phyloP scores from a whole-genome alignment of 64 coral and sea anemone genomes.

The Montipora sp. region DNA sequence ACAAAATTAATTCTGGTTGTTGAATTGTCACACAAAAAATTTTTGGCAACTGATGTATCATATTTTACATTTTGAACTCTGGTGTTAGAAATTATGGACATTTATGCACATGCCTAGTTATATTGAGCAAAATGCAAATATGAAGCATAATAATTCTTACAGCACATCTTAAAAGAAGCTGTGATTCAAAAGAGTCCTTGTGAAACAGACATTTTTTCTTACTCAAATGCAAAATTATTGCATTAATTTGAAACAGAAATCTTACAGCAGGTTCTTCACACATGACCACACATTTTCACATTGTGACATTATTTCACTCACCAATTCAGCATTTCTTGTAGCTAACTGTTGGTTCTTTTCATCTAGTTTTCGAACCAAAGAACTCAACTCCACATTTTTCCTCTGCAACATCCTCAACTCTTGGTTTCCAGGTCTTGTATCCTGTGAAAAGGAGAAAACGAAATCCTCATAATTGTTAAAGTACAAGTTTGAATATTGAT shows the following conservation, averaged over 20 bases:
- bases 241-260: not conserved
- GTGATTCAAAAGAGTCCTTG: no score
- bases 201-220: not conserved
- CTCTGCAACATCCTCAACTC: conserved; percentile 78
- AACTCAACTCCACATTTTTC: conserved; percentile 86
- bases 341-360: conserved; percentile 92
- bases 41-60: no score
- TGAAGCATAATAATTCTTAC: no score
- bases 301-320: conserved; percentile 13
- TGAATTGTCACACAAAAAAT: no score
- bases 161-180: no score
- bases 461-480: not conserved
- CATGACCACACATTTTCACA: conserved; percentile 25
- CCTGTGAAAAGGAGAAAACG: conserved; percentile 17
- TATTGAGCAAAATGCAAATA: no score
- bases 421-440: conserved; percentile 40
- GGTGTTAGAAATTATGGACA: no score
- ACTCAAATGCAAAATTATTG: not conserved
- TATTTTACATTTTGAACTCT: no score
- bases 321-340: conserved; percentile 92
- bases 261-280: conserved; percentile 28
- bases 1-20: no score
- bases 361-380: conserved; percentile 89
- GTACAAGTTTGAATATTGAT: not conserved
- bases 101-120: no score